Evolutionary conservation across 2,113 vertebrate species (phyloP).

Genomic region (Paramormyrops kingsleyae): DNA sequence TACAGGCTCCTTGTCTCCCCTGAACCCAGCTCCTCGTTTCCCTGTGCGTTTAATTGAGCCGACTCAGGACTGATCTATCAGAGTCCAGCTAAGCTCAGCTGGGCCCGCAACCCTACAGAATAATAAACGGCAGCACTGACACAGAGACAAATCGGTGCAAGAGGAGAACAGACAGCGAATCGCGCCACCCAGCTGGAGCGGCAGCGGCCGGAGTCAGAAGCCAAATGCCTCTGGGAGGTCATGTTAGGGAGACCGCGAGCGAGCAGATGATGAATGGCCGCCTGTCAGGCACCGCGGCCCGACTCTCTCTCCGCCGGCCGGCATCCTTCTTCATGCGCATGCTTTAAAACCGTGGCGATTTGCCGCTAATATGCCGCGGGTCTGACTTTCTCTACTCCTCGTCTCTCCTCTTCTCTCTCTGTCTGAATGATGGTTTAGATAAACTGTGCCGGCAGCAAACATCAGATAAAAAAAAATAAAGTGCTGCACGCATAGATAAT

Average conservation of each 20-base stretch:
- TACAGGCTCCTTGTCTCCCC: background rate
- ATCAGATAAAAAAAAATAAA: background rate
- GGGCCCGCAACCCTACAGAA: background rate
- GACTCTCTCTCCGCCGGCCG: background rate
- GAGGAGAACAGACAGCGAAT: background rate
- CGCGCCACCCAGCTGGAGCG: background rate
- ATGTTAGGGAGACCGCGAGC: background rate
- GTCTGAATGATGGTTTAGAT: background rate
- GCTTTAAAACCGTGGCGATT: background rate
- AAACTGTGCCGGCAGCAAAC: background rate
- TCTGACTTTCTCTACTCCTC: background rate
- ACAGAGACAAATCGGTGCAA: background rate
- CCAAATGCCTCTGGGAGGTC: background rate
- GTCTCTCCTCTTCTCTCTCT: background rate
- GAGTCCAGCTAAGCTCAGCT: background rate
- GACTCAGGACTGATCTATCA: background rate
- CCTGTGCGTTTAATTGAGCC: background rate
- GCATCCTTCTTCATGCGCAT: background rate
- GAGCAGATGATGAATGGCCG: background rate
- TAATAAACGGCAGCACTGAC: background rate
- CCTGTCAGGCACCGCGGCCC: background rate
- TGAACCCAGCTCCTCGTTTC: background rate
- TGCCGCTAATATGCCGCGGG: background rate
- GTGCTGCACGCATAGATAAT: background rate
- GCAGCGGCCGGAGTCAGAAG: background rate